Percentiles rank a stretch among this genome's conserved stretches.
Evolutionary conservation across 2,113 vertebrate species (phyloP).

Genomic region (Dromiciops gliroides): DNA sequence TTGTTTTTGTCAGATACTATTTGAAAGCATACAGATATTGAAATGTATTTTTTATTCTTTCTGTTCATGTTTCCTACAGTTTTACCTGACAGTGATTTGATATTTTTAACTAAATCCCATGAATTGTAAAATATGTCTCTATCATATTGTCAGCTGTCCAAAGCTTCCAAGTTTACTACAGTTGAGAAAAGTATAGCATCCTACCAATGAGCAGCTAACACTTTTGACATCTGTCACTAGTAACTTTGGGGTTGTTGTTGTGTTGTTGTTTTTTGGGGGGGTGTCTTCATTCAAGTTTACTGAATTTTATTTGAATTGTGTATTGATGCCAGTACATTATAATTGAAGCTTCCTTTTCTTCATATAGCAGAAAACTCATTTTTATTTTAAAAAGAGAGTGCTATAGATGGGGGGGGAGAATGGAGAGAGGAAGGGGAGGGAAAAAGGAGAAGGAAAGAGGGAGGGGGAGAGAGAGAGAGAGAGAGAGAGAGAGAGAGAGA

Average conservation of each 20-base stretch:
- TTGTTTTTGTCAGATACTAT: constrained; percentile 15
- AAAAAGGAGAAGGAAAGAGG: background rate
- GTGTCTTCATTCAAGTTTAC: constrained; percentile 5
- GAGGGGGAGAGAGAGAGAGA: no score
- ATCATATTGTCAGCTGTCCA: background rate
- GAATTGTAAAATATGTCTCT: constrained; percentile 25
- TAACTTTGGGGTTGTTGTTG: background rate
- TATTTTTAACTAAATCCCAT: constrained; percentile 65
- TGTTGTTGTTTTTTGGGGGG: no score
- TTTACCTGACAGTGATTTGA: constrained; percentile 25
- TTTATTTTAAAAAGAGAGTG: background rate
- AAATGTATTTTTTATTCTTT: constrained; percentile 34
- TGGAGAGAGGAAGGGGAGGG: no score
- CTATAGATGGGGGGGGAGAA: background rate
- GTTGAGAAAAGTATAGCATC: background rate
- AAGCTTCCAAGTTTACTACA: constrained; percentile 41
- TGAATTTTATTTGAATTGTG: constrained; percentile 11
- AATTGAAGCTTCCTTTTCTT: constrained; percentile 21
- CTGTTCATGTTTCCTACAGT: constrained; percentile 49
- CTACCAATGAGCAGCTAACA: background rate
- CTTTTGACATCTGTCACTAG: constrained; percentile 8
- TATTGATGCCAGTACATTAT: background rate
- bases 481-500: no score
- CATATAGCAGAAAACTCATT: background rate
- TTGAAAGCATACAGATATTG: background rate